A percentile compares a stretch with the other conserved stretches of the same genome.
Evolutionary conservation across 2,113 vertebrate genomes (phyloP).

Genomic region (Passer domesticus): DNA sequence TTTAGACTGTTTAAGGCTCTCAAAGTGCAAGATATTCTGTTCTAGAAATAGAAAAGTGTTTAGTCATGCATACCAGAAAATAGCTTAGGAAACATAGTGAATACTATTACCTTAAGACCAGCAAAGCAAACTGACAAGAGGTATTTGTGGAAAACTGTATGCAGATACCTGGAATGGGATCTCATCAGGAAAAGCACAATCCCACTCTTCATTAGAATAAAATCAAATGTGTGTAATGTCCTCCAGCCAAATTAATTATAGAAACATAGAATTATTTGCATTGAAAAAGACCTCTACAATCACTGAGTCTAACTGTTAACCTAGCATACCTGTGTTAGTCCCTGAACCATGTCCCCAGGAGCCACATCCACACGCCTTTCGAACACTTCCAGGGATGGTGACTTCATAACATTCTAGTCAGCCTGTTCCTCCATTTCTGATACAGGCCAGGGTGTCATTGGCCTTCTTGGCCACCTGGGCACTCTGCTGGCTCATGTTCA

Average conservation of each 20-base stretch:
- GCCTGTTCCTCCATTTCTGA: neutral
- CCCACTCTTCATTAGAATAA: neutral
- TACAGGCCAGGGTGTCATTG: neutral
- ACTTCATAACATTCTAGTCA: neutral
- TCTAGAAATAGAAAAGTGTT: neutral
- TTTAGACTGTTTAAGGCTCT: neutral
- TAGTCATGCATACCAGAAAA: neutral
- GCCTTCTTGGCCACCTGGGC: neutral
- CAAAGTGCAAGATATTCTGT: neutral
- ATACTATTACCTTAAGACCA: neutral
- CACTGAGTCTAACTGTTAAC: neutral
- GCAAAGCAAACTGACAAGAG: neutral
- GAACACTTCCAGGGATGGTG: neutral
- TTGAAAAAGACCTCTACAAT: neutral
- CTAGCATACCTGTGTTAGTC: neutral
- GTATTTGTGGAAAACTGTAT: neutral
- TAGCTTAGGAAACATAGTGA: neutral
- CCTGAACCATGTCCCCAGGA: too few relatives aligned
- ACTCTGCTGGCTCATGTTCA: neutral
- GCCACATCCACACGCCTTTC: neutral
- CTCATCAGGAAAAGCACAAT: neutral
- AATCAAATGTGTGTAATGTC: fast-evolving
- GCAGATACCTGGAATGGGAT: neutral
- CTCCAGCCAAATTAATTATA: neutral
- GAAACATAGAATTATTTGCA: neutral